These are phyloP conservation scores for Drosophila suzukii DNA, from an alignment of 1,140 invertebrate species.

Conservation along the genomic window DNA sequence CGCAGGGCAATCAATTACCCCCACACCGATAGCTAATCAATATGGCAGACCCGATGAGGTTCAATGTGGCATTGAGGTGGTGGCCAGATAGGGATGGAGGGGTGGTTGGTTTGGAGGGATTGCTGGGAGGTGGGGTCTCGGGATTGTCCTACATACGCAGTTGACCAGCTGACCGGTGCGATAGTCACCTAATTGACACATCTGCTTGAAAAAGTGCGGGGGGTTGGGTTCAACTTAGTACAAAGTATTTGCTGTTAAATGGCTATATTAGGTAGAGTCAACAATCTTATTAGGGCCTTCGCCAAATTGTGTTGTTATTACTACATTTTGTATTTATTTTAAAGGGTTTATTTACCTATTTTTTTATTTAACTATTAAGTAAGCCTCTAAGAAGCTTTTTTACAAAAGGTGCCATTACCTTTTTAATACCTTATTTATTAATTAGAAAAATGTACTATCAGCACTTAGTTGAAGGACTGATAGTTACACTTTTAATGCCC, in stretches of 20 bases:
- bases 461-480: constrained; percentile 7
- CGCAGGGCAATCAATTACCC: constrained; percentile 69
- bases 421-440: constrained; percentile 1
- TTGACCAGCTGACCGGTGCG: constrained; percentile 45
- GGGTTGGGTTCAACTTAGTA: not conserved
- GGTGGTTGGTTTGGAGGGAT: not conserved
- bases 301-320: not conserved
- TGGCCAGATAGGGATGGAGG: constrained; percentile 1
- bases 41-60: constrained; percentile 42
- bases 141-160: constrained; percentile 45
- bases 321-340: no score
- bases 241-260: not conserved
- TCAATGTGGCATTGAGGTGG: constrained; percentile 43
- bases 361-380: not conserved
- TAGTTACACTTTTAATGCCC: constrained; percentile 9
- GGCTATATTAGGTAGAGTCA: not conserved
- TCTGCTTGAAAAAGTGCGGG: constrained; percentile 9
- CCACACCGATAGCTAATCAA: constrained; percentile 69
- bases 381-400: not conserved
- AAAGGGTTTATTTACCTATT: not conserved
- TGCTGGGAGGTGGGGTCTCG: not conserved
- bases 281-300: not conserved
- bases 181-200: constrained; percentile 34
- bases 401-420: not conserved
- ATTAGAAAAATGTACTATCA: constrained; percentile 22